phyloP scores from a whole-genome alignment of 2,797 vertebrate species.

The Artibeus jamaicensis region DNA sequence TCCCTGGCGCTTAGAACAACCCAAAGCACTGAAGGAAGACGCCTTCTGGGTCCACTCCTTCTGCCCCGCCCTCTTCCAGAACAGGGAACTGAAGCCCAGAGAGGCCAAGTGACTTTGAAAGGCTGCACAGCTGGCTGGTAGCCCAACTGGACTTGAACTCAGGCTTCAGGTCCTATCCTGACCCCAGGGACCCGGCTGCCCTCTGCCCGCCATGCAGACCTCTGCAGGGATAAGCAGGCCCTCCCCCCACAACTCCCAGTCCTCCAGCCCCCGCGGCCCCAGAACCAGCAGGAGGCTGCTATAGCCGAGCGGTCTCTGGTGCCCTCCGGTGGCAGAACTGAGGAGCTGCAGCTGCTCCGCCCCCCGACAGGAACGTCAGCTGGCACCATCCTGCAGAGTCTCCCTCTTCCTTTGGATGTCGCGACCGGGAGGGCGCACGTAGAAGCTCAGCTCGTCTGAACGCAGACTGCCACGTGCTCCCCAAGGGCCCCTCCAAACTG shows the following conservation, averaged over 20 bases:
- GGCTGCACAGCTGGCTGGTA: not conserved
- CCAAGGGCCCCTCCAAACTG: not conserved
- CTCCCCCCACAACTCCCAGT: too few relatives aligned
- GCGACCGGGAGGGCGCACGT: not conserved
- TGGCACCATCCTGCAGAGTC: too few relatives aligned
- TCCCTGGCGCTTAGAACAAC: not conserved
- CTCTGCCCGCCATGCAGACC: not conserved
- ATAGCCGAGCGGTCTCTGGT: slow-evolving; percentile 47
- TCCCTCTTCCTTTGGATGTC: not conserved
- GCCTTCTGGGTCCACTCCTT: not conserved
- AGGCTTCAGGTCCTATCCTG: not conserved
- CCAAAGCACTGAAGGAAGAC: not conserved
- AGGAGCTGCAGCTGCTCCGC: not conserved
- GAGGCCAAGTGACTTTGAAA: not conserved
- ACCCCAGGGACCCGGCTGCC: too few relatives aligned
- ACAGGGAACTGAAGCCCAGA: not conserved
- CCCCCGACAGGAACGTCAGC: not conserved
- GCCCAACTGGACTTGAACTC: not conserved
- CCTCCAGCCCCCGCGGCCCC: not conserved
- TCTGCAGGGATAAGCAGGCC: not conserved
- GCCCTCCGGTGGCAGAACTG: slow-evolving; percentile 62
- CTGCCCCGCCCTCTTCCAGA: not conserved
- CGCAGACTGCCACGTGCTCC: not conserved
- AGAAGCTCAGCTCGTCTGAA: not conserved
- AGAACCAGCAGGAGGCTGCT: not conserved